phyloP scores from a whole-genome alignment of 1,140 invertebrate genomes.

The Harpegnathos saltator region DNA sequence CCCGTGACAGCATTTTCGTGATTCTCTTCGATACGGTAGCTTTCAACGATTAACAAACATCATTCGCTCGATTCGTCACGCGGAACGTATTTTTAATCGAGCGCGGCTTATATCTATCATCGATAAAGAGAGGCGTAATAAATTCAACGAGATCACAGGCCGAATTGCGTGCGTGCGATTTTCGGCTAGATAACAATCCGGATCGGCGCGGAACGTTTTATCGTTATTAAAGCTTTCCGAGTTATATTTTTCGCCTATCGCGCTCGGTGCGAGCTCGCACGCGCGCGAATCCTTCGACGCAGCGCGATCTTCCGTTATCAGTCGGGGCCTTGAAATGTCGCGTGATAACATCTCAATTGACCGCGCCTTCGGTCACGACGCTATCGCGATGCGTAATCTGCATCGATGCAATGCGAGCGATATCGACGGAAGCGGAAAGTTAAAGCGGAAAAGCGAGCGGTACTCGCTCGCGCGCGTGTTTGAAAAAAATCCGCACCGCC shows the following conservation, averaged over 20 bases:
- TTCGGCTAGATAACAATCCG: conserved; percentile 20
- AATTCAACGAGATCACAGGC: too few relatives aligned
- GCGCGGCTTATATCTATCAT: too few relatives aligned
- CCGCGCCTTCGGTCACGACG: neutral
- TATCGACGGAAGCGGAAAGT: neutral
- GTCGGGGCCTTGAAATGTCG: conserved; percentile 1
- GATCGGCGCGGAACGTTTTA: conserved; percentile 39
- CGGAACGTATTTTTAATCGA: too few relatives aligned
- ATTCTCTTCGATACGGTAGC: too few relatives aligned
- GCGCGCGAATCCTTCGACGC: neutral
- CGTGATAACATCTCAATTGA: neutral
- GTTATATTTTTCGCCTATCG: neutral
- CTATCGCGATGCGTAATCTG: neutral
- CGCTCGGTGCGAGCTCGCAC: neutral
- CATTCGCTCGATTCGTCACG: too few relatives aligned
- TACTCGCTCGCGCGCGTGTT: neutral
- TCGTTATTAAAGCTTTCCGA: conserved; percentile 22
- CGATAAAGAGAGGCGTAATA: too few relatives aligned
- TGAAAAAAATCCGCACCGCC: neutral
- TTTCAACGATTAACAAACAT: too few relatives aligned
- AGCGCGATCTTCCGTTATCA: conserved; percentile 1
- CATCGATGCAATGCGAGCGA: neutral
- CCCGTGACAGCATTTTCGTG: too few relatives aligned
- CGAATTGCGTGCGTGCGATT: too few relatives aligned
- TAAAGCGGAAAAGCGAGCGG: neutral